A percentile compares a stretch with the other conserved stretches of the same genome.
phyloP scores from a whole-genome alignment of 2,888 invertebrate species.

The Lasioglossum marginatum region DNA sequence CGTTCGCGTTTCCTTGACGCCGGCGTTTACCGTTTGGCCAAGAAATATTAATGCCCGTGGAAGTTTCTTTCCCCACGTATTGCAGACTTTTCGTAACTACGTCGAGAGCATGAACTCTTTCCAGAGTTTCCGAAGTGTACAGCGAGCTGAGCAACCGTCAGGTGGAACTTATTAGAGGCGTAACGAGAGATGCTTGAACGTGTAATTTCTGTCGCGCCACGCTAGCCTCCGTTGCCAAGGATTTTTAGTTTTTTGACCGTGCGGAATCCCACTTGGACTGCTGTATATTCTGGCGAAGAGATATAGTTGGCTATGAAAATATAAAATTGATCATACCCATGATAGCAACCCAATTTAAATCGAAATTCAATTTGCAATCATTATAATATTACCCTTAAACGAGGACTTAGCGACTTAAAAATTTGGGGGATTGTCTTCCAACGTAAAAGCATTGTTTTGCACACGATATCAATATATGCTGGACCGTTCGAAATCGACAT shows the following conservation, averaged over 20 bases:
- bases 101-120: constrained; percentile 29
- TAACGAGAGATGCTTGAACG: constrained; percentile 24
- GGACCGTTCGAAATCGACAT: not conserved
- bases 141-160: constrained; percentile 13
- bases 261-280: not conserved
- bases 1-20: not conserved
- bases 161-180: constrained; percentile 28
- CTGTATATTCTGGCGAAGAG: too few species aligned
- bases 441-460: too few species aligned
- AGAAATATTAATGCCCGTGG: constrained; percentile 47
- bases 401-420: too few species aligned
- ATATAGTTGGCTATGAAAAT: too few species aligned
- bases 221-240: not conserved
- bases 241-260: not conserved
- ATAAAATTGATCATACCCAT: too few species aligned
- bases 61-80: constrained; percentile 21
- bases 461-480: too few species aligned
- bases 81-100: constrained; percentile 13
- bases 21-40: constrained; percentile 9
- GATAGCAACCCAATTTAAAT: too few species aligned
- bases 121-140: constrained; percentile 14
- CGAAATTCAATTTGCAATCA: too few species aligned
- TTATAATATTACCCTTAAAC: too few species aligned
- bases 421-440: too few species aligned
- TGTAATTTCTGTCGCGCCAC: constrained; percentile 22